Base-by-base conservation (phyloP, 1,140 invertebrate species). In the Meloidogyne hapla region DNA sequence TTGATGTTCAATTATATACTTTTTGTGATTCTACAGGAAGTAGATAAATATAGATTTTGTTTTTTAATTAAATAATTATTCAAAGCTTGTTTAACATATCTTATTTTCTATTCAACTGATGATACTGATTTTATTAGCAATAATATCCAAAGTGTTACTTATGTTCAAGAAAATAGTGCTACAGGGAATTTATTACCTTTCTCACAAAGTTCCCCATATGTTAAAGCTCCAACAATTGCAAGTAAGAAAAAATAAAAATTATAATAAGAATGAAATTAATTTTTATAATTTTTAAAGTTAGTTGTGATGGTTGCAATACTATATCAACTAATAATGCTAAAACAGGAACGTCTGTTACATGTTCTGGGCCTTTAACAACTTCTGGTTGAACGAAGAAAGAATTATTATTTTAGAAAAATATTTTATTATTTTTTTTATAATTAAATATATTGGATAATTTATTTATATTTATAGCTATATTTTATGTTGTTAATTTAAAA, bases 311-410 rank as follows among this genome's bases (percentile, higher is more conserved):
- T 6, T 67, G 65, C n/a, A 67, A 33, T 42, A 5, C 28, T n/a
- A 67, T 67, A n/a, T 38, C 28, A 18, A 67, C n/a, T n/a, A 67
- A 67, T 42, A 67, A 67, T 42, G 65, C 65, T 18, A 33, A 67
- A 8, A 67, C 65, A 33, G 65, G 65, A 33, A 67, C 65, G 21
- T 33, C 65, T 33, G 65, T 67, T 33, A 67, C 21, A 18, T 67
- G 65, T 42, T 67, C 65, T 23, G 65, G 65, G n/a, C 65, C 65
- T 18, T 42, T 67, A 42, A 67, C 28, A 5, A 42, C 65, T n/a
- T 56, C 48, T n/a, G 48, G 48, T 8, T 56, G n/a, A 56, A 21
- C 18, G 8, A n/a, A 56, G 1, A 56, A 1, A n/a, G n/a, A n/a
- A n/a, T n/a, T 8, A 18, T 48, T 18, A 48, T 48, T 48, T 5